A percentile compares a stretch with the other conserved stretches of the same genome.
Evolutionary conservation across 2,888 invertebrate species (phyloP).

Genomic region (Clepsis dumicolana): DNA sequence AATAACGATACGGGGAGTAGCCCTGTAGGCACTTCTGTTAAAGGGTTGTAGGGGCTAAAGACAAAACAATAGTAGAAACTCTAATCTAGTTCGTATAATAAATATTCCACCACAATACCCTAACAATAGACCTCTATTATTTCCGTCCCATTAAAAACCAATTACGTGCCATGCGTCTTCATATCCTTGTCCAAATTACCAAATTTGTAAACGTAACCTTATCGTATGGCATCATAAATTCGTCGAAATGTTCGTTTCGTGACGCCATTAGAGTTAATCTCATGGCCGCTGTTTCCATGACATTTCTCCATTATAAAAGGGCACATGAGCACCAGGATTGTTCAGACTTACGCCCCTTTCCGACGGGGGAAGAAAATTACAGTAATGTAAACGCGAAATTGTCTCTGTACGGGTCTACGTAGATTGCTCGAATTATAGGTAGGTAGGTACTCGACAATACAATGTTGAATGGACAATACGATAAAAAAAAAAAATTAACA

Average conservation of each 20-base stretch:
- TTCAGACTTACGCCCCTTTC: neutral
- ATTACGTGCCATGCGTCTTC: conserved; percentile 28
- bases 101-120: too few relatives aligned
- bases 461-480: too few relatives aligned
- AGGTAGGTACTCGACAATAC: too few relatives aligned
- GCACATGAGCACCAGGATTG: neutral
- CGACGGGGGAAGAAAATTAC: conserved; percentile 4
- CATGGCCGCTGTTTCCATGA: conserved; percentile 19
- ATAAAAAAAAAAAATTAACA: too few relatives aligned
- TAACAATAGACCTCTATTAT: neutral
- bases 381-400: conserved; percentile 1
- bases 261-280: conserved; percentile 39
- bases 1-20: too few relatives aligned
- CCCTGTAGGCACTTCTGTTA: too few relatives aligned
- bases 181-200: conserved; percentile 30
- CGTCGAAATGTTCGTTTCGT: conserved; percentile 38
- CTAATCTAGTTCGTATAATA: too few relatives aligned
- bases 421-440: neutral
- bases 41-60: too few relatives aligned
- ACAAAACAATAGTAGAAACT: too few relatives aligned
- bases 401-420: neutral
- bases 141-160: conserved; percentile 6
- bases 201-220: conserved; percentile 36
- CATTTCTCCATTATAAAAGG: neutral
- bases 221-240: conserved; percentile 38